Percentiles rank a stretch among this genome's conserved stretches.
Conservation (phyloP, 2,113 vertebrate species). For the Coracopsis vasa region DNA sequence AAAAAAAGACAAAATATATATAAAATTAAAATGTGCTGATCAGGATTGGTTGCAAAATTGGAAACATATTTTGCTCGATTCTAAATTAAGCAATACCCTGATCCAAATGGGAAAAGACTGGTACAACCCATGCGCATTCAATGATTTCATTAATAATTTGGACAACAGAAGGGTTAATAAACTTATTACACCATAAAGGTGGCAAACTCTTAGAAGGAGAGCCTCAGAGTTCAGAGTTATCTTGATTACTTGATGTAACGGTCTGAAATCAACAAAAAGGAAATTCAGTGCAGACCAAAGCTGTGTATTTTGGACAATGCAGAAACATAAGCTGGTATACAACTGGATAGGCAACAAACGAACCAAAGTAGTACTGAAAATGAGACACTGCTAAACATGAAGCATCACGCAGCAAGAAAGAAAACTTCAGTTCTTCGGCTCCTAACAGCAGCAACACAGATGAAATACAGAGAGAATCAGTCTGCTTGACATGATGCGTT, state of each 20-base stretch:
- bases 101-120: not conserved
- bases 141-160: not conserved
- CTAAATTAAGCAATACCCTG: not conserved
- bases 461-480: not conserved
- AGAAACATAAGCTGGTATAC: not conserved
- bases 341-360: not conserved
- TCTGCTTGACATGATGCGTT: not conserved
- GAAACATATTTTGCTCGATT: not conserved
- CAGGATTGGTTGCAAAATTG: not conserved
- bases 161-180: not conserved
- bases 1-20: not conserved
- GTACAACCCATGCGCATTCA: not conserved
- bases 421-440: not conserved
- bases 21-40: not conserved
- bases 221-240: not conserved
- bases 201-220: not conserved
- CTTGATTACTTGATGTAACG: not conserved
- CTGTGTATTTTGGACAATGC: not conserved
- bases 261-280: not conserved
- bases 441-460: not conserved
- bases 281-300: not conserved
- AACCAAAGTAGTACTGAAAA: not conserved
- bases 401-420: not conserved
- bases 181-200: not conserved
- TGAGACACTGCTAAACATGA: not conserved